Evolutionary conservation across 37 sponge, comb jelly and placozoan species (phyloP).

Genomic region (Cladorhizidae sp.): DNA sequence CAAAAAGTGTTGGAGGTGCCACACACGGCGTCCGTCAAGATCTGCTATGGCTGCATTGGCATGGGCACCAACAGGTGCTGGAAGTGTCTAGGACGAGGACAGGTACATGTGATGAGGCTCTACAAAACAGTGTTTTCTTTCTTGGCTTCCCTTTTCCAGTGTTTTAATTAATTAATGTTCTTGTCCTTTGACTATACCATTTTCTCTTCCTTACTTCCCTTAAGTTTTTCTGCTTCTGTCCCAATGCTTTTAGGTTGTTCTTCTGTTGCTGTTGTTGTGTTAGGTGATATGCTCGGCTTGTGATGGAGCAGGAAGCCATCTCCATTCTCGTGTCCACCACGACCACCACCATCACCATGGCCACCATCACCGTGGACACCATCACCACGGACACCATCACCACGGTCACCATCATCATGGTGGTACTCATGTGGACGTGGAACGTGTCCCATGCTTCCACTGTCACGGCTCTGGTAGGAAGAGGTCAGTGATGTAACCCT

Average conservation of each 20-base stretch:
- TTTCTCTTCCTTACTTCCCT: too few species aligned
- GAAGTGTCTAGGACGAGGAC: conserved; percentile 57
- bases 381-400: conserved; percentile 41
- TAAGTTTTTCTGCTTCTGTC: too few species aligned
- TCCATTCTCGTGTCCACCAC: conserved; percentile 27
- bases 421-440: conserved; percentile 19
- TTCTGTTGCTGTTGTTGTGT: background rate
- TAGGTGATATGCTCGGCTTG: conserved; percentile 50
- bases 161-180: too few species aligned
- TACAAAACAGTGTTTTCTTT: too few species aligned
- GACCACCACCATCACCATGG: conserved; percentile 60
- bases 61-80: conserved; percentile 47
- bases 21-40: conserved; percentile 80
- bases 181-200: too few species aligned
- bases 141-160: too few species aligned
- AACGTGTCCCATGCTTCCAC: conserved; percentile 38
- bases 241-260: background rate
- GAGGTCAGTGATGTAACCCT: conserved; percentile 40
- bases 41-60: conserved; percentile 71
- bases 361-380: conserved; percentile 51
- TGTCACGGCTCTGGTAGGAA: conserved; percentile 73
- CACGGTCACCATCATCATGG: conserved; percentile 54
- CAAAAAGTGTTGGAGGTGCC: conserved; percentile 56
- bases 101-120: too few species aligned
- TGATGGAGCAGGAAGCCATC: conserved; percentile 34